Percentiles rank a stretch among this genome's conserved stretches.
These are phyloP conservation scores for Achroia grisella DNA, from an alignment of 1,140 invertebrate species.

Conservation along the genomic window DNA sequence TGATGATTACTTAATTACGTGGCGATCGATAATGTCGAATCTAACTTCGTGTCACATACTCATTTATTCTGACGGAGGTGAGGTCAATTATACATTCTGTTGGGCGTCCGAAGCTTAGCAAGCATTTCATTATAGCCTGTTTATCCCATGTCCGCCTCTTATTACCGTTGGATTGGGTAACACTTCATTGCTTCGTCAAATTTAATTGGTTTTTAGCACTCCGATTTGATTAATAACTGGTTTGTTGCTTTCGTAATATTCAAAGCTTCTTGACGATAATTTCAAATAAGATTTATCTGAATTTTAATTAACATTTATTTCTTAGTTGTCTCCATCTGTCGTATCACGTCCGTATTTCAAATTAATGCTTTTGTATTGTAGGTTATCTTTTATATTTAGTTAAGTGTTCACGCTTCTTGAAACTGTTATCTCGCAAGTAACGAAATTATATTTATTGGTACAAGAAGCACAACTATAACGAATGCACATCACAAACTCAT, in stretches of 20 bases:
- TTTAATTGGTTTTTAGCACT: slow-evolving; percentile 48
- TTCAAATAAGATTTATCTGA: slow-evolving; percentile 13
- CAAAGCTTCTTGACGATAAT: slow-evolving; percentile 1
- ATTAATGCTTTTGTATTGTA: slow-evolving; percentile 16
- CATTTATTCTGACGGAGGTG: slow-evolving; percentile 35
- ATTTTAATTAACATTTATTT: slow-evolving; percentile 29
- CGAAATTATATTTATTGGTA: slow-evolving; percentile 39
- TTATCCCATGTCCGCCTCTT: slow-evolving; percentile 17
- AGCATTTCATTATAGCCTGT: slow-evolving; percentile 23
- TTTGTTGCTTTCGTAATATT: slow-evolving; percentile 16
- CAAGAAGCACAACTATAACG: slow-evolving; percentile 32
- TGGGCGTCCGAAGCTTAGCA: slow-evolving; percentile 14
- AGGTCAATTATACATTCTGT: slow-evolving; percentile 42
- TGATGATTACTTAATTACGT: slow-evolving; percentile 13
- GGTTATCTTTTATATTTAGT: slow-evolving; percentile 19
- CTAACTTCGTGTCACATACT: slow-evolving; percentile 29
- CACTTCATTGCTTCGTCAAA: slow-evolving; percentile 25
- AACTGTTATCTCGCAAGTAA: slow-evolving; percentile 42
- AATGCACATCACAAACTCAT: slow-evolving; percentile 27
- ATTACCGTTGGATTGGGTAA: slow-evolving; percentile 30
- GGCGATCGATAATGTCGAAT: slow-evolving; percentile 10
- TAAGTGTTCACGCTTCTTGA: slow-evolving; percentile 30
- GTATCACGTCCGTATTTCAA: slow-evolving; percentile 13
- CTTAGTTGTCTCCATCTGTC: slow-evolving; percentile 13
- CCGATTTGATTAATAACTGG: slow-evolving; percentile 37